Conservation (phyloP, 2,797 vertebrate species). For the Babyrousa celebensis region DNA sequence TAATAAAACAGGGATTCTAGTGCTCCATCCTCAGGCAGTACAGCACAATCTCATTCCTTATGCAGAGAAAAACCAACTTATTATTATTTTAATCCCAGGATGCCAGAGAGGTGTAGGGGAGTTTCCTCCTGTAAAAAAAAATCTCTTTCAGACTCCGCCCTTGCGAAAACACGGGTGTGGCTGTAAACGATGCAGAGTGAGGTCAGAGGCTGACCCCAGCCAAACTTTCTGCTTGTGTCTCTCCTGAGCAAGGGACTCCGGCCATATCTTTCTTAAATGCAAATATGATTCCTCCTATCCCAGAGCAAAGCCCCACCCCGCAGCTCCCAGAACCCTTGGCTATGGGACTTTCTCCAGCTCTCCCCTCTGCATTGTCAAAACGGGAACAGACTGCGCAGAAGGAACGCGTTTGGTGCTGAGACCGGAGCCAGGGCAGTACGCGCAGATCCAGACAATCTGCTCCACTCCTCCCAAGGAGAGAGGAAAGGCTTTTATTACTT, state of each 20-base stretch:
- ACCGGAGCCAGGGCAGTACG: conserved; percentile 92
- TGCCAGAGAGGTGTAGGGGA: neutral
- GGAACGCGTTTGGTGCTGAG: conserved; percentile 92
- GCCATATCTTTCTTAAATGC: conserved; percentile 28
- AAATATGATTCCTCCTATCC: conserved; percentile 52
- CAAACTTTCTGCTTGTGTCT: neutral
- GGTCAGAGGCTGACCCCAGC: accelerated
- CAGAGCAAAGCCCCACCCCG: conserved; percentile 53
- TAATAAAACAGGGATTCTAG: neutral
- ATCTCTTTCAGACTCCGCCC: neutral
- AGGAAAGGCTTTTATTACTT: conserved; percentile 90
- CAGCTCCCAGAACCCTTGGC: conserved; percentile 85
- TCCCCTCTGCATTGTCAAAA: conserved; percentile 92
- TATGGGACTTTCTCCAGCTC: conserved; percentile 91
- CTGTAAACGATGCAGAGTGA: neutral
- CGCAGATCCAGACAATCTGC: conserved; percentile 93
- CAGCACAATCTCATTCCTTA: neutral
- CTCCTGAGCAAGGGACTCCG: neutral
- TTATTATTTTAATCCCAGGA: conserved; percentile 35
- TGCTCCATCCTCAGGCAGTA: neutral
- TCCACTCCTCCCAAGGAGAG: conserved; percentile 91
- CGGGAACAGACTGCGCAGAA: conserved; percentile 93
- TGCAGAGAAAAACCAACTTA: neutral
- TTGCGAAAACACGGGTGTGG: neutral
- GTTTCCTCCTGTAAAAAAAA: neutral